Conservation (phyloP, 2,113 vertebrate genomes). For the Platysternon megacephalum region DNA sequence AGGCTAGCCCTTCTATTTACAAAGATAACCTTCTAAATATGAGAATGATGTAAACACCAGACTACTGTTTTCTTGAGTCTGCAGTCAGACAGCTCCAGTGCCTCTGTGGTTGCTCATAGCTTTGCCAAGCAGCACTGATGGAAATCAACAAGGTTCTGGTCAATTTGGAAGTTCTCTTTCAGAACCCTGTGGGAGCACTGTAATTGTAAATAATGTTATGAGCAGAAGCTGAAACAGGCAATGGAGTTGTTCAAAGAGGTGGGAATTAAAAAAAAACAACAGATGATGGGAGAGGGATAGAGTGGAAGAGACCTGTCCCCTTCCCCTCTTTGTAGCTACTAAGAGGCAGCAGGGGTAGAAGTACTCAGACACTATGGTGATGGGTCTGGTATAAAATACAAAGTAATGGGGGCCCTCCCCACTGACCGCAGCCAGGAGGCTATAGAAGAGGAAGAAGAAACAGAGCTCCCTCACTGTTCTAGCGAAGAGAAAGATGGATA, state of each 20-base stretch:
- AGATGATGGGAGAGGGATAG: neutral
- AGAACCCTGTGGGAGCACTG: slow-evolving; percentile 9
- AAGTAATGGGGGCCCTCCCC: no score
- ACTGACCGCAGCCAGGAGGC: no score
- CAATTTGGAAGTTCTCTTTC: slow-evolving; percentile 50
- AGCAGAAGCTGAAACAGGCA: neutral
- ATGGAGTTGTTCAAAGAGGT: neutral
- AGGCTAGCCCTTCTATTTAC: slow-evolving; percentile 53
- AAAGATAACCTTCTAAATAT: slow-evolving; percentile 52
- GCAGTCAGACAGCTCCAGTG: slow-evolving; percentile 49
- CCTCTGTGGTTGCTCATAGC: slow-evolving; percentile 54
- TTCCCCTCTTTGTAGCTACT: no score
- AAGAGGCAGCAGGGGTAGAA: no score
- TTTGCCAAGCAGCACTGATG: slow-evolving; percentile 59
- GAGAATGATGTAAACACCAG: slow-evolving; percentile 43
- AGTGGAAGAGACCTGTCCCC: neutral
- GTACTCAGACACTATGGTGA: no score
- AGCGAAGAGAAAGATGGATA: no score
- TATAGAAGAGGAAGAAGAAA: no score
- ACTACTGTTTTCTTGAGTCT: slow-evolving; percentile 64
- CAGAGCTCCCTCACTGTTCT: no score
- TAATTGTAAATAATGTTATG: neutral
- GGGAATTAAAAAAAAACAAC: neutral
- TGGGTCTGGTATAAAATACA: no score
- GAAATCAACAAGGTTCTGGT: slow-evolving; percentile 39